Evolutionary conservation across 2,888 invertebrate genomes (phyloP), one percentile per base, ranked within the genome.

Genomic region (Metacarcinus magister): DNA sequence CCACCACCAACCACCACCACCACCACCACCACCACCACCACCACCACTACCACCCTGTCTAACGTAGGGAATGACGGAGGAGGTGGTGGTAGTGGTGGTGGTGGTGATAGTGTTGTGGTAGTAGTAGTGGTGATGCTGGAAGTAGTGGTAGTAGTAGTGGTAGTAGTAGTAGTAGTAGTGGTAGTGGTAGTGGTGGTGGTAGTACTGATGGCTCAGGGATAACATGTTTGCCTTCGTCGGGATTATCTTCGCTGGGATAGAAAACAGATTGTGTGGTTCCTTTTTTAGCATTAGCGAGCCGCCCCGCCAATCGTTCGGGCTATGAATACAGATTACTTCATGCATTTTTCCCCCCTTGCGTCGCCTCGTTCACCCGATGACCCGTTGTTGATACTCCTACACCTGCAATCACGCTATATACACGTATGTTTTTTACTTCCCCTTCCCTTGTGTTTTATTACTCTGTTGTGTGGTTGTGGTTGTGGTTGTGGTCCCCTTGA

Each of bases 281-380:
- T 82, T 82, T 82, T 82, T 82, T 82, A 82, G 82, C 82, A 82
- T 82, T 82, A 82, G 82, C 82, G 82, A 82, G 82, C 82, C 5
- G 82, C 32, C 82, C 82, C 32, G 82, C 82, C 82, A 82, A 82
- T 82, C 82, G 82, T 23, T 13, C 82, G 32, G 82, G 82, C 82
- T 32, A 82, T 82, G 82, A 82, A 82, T 82, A 82, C 82, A 82
- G 28, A 82, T 82, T 82, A 32, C 10, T 28, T 82, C 82, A 82
- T 82, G 82, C 82, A 82, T 82, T 82, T 82, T 82, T 32, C 82
- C 10, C 8, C 28, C 67, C 48, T 5, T 67, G 10, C 32, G 82
- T 82, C 82, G 28, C 82, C 82, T 82, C 82, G 82, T 8, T 82
- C 19, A 32, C 82, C 82, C 82, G 82, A 82, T 32, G 8, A 82